Base-by-base conservation (phyloP, 2,888 invertebrate species). In the Rotaria magnacalcarata region DNA sequence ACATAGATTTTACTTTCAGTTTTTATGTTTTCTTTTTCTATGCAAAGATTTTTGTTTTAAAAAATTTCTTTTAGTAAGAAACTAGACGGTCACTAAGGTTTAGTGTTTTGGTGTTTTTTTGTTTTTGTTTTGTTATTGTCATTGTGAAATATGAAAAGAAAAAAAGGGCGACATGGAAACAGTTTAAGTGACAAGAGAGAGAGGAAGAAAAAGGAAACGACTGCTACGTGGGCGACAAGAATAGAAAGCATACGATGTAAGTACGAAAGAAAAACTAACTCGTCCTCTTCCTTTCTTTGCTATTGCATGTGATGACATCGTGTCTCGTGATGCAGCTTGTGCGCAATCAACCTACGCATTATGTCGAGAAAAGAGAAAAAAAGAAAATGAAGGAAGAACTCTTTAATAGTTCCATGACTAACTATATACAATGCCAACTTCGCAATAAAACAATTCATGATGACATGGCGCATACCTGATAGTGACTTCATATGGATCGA, bases 401-500 rank as follows among this genome's bases (percentile, higher is more conserved):
- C 67, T 67, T 67, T 54, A 6, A 7, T 34, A 41, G 0, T 67
- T 34, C 19, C 5, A 67, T 67, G 67, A 67, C 67, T 67, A 34
- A 67, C 7, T 34, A 19, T 11, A 34, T 16, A 34, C 16, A 19
- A 41, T 67, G 67, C 34, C 67, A 67, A 67, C 67, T 19, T 67
- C 67, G 67, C 67, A 67, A 67, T 67, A 19, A 34, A 19, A 27
- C 19, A 34, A 67, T 3, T 67, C 41, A 67, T 67, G 34, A 47
- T 47, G 80, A 47, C 21, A 47, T 2, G 6, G 21, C 3, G 7
- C 80, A 43, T 80, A 80, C 80, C 80, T 80, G 2, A 80, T 80
- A 4, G 80, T 80, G 34, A 80, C 80, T 80, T 80, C 80, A n/a
- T 47, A 47, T 80, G 80, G 80, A 80, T 80, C 80, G 24, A 80